phyloP scores from a whole-genome alignment of 2,113 vertebrate species.

The Entelurus aequoreus region DNA sequence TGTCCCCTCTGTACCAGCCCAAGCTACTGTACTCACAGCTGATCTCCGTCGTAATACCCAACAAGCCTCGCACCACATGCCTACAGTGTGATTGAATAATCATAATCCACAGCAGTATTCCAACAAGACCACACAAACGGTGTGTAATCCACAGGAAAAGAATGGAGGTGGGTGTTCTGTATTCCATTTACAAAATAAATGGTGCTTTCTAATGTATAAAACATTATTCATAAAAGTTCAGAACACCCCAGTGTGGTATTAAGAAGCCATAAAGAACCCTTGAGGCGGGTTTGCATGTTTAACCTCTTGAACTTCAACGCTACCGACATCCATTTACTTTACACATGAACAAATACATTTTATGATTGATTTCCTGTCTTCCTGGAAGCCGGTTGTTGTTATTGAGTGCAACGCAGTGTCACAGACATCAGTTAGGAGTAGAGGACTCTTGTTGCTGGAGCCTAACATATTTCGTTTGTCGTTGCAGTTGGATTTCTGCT shows the following conservation, averaged over 20 bases:
- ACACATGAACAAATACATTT: slow-evolving; percentile 7
- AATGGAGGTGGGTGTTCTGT: slow-evolving; percentile 14
- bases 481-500: slow-evolving; percentile 13
- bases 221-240: slow-evolving; percentile 14
- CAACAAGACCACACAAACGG: slow-evolving; percentile 26
- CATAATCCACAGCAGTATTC: slow-evolving; percentile 50
- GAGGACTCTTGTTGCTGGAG: too few species aligned
- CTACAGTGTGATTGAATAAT: slow-evolving; percentile 53
- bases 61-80: slow-evolving; percentile 48
- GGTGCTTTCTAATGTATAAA: slow-evolving; percentile 22
- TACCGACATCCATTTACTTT: slow-evolving; percentile 14
- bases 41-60: slow-evolving; percentile 53
- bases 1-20: slow-evolving; percentile 41
- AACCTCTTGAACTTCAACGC: slow-evolving; percentile 18
- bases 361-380: slow-evolving; percentile 20
- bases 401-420: slow-evolving; percentile 9
- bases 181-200: slow-evolving; percentile 13
- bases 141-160: slow-evolving; percentile 11
- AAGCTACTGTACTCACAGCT: slow-evolving; percentile 52
- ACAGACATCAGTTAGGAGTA: not conserved
- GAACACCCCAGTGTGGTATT: slow-evolving; percentile 20
- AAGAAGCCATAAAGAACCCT: slow-evolving; percentile 24
- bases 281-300: slow-evolving; percentile 29
- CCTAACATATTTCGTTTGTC: slow-evolving; percentile 4
- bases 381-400: slow-evolving; percentile 22